Base-by-base conservation (phyloP, 2,888 invertebrate genomes). In the Mellilla xanthometata region DNA sequence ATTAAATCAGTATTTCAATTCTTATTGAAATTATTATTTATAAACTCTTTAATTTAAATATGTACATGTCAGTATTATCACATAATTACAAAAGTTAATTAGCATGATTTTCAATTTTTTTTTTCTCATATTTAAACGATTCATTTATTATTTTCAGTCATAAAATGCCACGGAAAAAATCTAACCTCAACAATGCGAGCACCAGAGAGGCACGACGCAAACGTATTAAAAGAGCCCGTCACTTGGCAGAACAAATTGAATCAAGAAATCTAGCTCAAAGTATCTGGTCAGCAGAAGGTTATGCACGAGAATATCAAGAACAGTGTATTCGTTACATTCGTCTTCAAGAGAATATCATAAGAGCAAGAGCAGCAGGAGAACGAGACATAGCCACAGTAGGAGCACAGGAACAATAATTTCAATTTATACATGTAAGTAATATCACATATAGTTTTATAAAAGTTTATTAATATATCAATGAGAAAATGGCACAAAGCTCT, bases 151-250 rank as follows among this genome's bases (percentile, higher is more conserved):
- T 39, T 52, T 48, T 49, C 35, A 49, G 39, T 41, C 29, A n/a
- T n/a, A n/a, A 13, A 58, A 60, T 59, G 58, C 54, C 60, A 54
- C 60, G 35, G 54, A 63, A 60, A 57, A 61, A 58, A 43, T 58
- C 57, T 60, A 56, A 61, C 52, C 60, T 63, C 56, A 55, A 58
- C 54, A 60, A 60, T 47, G 54, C 49, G 47, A 32, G 57, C 29
- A 60, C 32, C 58, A 58, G 22, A 62, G 51, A 31, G 44, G 15
- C 56, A 58, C 56, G 56, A 60, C 56, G 53, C 58, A 54, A 58
- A 56, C 59, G 60, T 59, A 48, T 51, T 53, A 34, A 53, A 53
- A 53, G 60, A 62, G 58, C 62, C 52, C 56, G 52, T 2, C 51
- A 57, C 12, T 57, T 34, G 19, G 4, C 49, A 54, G 53, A 63